These are phyloP conservation scores for Macquaria australasica DNA, from an alignment of 2,113 vertebrate genomes.

Conservation along the genomic window DNA sequence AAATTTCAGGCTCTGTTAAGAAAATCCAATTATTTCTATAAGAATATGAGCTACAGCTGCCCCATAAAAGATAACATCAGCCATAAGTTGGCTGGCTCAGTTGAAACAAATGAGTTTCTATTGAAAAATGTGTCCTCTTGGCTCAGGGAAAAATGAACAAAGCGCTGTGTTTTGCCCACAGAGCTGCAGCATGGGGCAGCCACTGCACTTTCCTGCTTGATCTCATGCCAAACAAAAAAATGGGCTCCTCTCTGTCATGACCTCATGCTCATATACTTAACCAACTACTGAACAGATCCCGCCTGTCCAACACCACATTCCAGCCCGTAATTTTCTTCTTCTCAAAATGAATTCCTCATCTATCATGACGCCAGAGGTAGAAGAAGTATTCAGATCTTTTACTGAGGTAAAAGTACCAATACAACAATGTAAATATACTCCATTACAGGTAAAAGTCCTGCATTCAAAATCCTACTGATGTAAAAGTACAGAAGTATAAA, in stretches of 20 bases:
- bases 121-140: conserved; percentile 58
- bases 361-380: not conserved
- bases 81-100: conserved; percentile 39
- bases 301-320: conserved; percentile 35
- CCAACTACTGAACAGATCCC: conserved; percentile 54
- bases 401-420: not conserved
- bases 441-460: not conserved
- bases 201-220: conserved; percentile 58
- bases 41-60: conserved; percentile 78
- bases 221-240: conserved; percentile 64
- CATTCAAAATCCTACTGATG: not conserved
- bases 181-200: conserved; percentile 40
- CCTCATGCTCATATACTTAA: conserved; percentile 73
- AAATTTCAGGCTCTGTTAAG: conserved; percentile 75
- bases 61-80: conserved; percentile 73
- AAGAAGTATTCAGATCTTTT: not conserved
- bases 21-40: conserved; percentile 73
- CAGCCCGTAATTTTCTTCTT: conserved; percentile 39
- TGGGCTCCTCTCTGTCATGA: conserved; percentile 62
- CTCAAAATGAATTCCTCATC: conserved; percentile 34
- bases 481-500: not conserved
- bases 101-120: conserved; percentile 65
- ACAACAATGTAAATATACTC: not conserved
- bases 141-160: conserved; percentile 51
- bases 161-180: conserved; percentile 47